A percentile compares a stretch with the other conserved stretches of the same genome.
These are phyloP conservation scores for Dyspetes luteomarginatus DNA, from an alignment of 2,888 invertebrate genomes.

Conservation along the genomic window DNA sequence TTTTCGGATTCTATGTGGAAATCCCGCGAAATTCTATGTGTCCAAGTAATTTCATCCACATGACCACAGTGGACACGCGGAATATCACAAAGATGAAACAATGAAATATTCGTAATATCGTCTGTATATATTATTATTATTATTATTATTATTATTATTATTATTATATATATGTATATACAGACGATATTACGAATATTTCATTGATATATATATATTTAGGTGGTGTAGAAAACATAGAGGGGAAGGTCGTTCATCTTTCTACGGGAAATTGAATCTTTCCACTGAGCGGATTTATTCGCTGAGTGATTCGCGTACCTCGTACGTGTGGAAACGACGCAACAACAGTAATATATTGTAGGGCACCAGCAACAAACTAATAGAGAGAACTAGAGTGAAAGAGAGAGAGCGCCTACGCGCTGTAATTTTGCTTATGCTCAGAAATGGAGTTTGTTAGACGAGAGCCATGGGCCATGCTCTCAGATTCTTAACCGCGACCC, in stretches of 20 bases:
- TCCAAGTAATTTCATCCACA: slow-evolving; percentile 1
- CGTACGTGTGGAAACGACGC: slow-evolving; percentile 53
- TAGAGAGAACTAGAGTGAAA: slow-evolving; percentile 10
- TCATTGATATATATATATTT: too few relatives aligned
- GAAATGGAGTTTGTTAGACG: slow-evolving; percentile 46
- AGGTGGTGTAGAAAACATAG: neutral
- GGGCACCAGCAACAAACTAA: slow-evolving; percentile 1
- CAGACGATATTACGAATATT: too few relatives aligned
- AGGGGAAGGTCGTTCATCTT: slow-evolving; percentile 11
- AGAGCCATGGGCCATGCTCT: slow-evolving; percentile 16
- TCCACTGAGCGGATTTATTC: slow-evolving; percentile 49
- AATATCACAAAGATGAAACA: slow-evolving; percentile 2
- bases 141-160: too few relatives aligned
- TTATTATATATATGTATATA: too few relatives aligned
- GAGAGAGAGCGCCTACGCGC: slow-evolving; percentile 28
- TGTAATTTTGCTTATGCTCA: slow-evolving; percentile 37
- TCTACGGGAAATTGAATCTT: slow-evolving; percentile 50
- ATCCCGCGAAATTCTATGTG: neutral
- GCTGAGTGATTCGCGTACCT: slow-evolving; percentile 28
- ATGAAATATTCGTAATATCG: neutral
- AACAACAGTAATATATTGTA: slow-evolving; percentile 48
- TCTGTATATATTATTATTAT: too few relatives aligned
- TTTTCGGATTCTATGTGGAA: neutral
- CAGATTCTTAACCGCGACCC: slow-evolving; percentile 42
- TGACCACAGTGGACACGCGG: neutral